Evolutionary conservation across 2,797 vertebrate genomes (phyloP), one percentile per base, ranked within the genome.

Genomic region (Fundulus diaphanus): DNA sequence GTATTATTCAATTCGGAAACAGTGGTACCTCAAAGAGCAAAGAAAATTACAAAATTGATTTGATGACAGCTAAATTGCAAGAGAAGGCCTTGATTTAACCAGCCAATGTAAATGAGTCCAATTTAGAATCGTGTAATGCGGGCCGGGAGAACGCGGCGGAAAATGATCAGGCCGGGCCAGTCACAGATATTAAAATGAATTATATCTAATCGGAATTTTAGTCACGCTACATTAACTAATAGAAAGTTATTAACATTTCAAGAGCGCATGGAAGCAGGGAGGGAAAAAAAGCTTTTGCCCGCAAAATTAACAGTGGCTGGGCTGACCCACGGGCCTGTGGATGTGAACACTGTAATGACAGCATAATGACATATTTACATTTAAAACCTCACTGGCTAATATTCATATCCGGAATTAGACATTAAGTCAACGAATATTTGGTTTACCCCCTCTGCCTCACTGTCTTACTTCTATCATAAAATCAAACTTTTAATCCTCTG

Each of bases 131-230:
- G 95, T 97, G 97, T 98, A 97, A 97, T 96, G 96, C 95, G 81
- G 63, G 81, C 94, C 93, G 96, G 95, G 95, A 95, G 96, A 97
- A 96, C 95, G 97, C 95, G 96, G 96, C 95, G 74, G 90, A 84
- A 96, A 97, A 97, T 96, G 96, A 97, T 97, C 97, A 96, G 96
- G 96, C 97, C 96, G 97, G 97, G 97, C 97, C 96, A 98, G 97
- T 98, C 97, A 98, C 97, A 98, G 97, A 99, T 98, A 99, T 99
- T 99, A 99, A 99, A 99, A 99, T 98, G 97, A 99, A 99, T 99
- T 97, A 98, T 98, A 97, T 98, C 97, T 98, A 98, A 99, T 99
- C 97, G 97, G 97, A 98, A 99, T 99, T 99, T 99, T 99, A 99
- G 98, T 98, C 98, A 99, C 96, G 96, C 96, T 97, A 97, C 97